These are phyloP conservation scores for Pseudonaja textilis DNA, from an alignment of 2,113 vertebrate species.

Conservation along the genomic window DNA sequence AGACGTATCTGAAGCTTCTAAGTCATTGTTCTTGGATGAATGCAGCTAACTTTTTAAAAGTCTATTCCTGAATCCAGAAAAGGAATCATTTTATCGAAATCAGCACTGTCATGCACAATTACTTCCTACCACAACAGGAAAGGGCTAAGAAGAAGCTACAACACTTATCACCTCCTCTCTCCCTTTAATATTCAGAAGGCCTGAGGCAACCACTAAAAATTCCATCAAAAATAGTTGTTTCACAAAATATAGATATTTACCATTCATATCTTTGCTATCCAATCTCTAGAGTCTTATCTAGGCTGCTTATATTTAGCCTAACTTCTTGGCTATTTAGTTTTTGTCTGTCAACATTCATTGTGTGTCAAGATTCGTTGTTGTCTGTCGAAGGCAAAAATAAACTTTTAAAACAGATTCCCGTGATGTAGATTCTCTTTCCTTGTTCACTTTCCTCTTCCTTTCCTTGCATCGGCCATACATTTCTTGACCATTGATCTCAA, in stretches of 20 bases:
- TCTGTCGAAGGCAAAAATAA: background rate
- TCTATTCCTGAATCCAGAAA: constrained; percentile 38
- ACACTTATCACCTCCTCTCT: background rate
- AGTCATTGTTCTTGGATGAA: constrained; percentile 51
- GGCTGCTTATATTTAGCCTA: background rate
- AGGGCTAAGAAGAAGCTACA: background rate
- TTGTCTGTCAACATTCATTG: background rate
- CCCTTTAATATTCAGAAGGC: background rate
- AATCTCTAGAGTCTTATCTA: background rate
- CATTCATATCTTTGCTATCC: background rate
- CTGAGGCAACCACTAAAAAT: fast-evolving
- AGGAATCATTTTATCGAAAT: constrained; percentile 20
- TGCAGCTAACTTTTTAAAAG: constrained; percentile 55
- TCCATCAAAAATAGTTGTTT: background rate
- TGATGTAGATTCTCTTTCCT: background rate
- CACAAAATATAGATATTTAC: background rate
- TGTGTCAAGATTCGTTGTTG: background rate
- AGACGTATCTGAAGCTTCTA: constrained; percentile 37
- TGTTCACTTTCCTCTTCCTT: background rate
- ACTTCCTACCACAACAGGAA: constrained; percentile 12
- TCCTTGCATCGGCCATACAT: background rate
- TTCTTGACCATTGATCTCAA: background rate
- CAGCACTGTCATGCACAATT: background rate
- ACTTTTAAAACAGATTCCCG: background rate
- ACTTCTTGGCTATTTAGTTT: background rate